A percentile compares a stretch with the other conserved stretches of the same genome.
phyloP scores from a whole-genome alignment of 2,113 vertebrate genomes.

The Oncorhynchus keta region DNA sequence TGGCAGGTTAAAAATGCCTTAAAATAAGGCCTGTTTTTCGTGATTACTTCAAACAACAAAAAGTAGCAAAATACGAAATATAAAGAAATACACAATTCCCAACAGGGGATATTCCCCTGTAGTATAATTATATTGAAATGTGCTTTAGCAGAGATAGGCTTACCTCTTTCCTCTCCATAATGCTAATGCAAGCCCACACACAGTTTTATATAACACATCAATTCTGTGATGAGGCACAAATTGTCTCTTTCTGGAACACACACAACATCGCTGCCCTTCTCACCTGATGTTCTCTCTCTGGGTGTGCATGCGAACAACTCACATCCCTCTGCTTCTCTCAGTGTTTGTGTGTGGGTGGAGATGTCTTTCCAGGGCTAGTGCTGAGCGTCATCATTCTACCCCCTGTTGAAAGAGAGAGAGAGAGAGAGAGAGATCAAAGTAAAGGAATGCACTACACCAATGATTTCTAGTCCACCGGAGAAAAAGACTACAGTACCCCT shows the following conservation, averaged over 20 bases:
- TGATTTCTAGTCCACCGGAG: no score
- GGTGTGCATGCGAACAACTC: neutral
- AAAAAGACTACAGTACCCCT: no score
- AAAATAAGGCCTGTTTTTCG: no score
- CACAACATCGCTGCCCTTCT: neutral
- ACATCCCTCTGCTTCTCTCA: neutral
- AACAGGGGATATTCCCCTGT: neutral
- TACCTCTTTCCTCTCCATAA: neutral
- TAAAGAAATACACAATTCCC: neutral
- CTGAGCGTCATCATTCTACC: no score
- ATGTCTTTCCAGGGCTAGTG: no score
- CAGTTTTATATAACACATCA: slow-evolving; percentile 3
- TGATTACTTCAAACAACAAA: no score
- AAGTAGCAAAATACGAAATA: no score
- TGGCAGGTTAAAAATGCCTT: no score
- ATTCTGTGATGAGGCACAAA: slow-evolving; percentile 7
- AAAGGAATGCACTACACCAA: no score
- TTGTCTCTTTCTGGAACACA: neutral
- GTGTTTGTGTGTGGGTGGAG: neutral
- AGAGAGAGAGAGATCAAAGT: no score
- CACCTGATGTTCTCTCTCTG: slow-evolving; percentile 10
- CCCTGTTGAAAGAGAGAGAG: no score
- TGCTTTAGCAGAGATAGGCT: neutral
- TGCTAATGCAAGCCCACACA: slow-evolving; percentile 6
- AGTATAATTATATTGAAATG: neutral